Conservation (phyloP, 2,797 vertebrate genomes). For the Danio choprae region DNA sequence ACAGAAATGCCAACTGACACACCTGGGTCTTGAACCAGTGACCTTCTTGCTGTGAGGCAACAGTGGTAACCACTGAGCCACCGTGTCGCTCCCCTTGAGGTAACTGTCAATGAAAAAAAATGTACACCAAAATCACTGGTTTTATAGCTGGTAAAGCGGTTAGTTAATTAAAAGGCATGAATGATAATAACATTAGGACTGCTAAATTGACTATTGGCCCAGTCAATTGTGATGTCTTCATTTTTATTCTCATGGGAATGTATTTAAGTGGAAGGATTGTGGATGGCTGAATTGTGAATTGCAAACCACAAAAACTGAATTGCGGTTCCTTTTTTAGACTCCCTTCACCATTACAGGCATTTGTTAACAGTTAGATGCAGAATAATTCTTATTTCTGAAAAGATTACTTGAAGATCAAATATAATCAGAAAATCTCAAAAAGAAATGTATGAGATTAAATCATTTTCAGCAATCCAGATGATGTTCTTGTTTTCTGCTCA, state of each 20-base stretch:
- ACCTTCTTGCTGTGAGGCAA: too few relatives aligned
- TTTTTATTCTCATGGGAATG: conserved; percentile 7
- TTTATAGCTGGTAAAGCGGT: not conserved
- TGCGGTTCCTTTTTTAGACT: not conserved
- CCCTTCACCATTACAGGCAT: not conserved
- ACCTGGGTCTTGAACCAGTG: too few relatives aligned
- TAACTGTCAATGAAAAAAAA: not conserved
- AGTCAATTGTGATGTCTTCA: not conserved
- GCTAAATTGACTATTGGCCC: not conserved
- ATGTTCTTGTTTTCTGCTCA: conserved; percentile 10
- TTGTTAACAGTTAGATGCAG: not conserved
- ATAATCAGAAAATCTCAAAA: not conserved
- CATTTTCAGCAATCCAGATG: not conserved
- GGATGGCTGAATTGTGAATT: not conserved
- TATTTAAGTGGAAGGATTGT: not conserved
- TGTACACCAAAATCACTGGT: not conserved
- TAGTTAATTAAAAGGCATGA: conserved; percentile 4
- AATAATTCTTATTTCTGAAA: not conserved
- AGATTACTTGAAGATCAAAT: not conserved
- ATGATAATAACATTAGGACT: not conserved
- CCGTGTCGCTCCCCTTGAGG: too few relatives aligned
- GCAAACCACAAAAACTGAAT: too few relatives aligned
- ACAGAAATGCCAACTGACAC: too few relatives aligned
- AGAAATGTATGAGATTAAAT: conserved; percentile 19
- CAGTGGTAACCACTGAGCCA: too few relatives aligned